These are phyloP conservation scores for Caranx ignobilis DNA, from an alignment of 2,113 vertebrate species.

Conservation along the genomic window DNA sequence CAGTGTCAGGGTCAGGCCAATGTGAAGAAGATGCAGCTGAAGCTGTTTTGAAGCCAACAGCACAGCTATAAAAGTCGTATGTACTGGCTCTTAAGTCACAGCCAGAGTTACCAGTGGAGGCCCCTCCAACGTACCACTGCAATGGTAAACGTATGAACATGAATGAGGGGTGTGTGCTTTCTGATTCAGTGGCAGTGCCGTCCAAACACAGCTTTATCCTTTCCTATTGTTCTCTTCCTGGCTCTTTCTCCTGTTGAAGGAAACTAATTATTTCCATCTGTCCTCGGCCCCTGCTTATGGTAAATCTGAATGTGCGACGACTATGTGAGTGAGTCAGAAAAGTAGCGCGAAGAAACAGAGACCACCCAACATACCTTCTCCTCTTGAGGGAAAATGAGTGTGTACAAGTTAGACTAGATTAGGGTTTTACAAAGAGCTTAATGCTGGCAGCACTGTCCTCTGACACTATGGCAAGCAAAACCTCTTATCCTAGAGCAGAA, in stretches of 20 bases:
- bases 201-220: not conserved
- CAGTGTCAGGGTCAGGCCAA: no score
- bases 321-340: constrained; percentile 8
- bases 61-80: not conserved
- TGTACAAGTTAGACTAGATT: constrained; percentile 50
- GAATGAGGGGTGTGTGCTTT: not conserved
- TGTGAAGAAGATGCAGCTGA: no score
- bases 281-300: not conserved
- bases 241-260: not conserved
- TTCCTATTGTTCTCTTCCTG: not conserved
- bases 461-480: constrained; percentile 38
- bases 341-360: not conserved
- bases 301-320: not conserved
- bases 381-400: constrained; percentile 7
- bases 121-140: not conserved
- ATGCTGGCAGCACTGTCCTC: constrained; percentile 10
- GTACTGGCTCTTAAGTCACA: not conserved
- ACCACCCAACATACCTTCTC: not conserved
- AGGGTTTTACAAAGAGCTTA: constrained; percentile 62
- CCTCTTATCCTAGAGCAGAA: constrained; percentile 28
- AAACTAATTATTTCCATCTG: constrained; percentile 13
- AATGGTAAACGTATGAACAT: not conserved
- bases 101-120: not conserved
- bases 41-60: not conserved
- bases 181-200: not conserved